Percentiles rank a stretch among this genome's conserved stretches.
phyloP scores from a whole-genome alignment of 2,797 vertebrate genomes.

The Sebastes steindachneri region DNA sequence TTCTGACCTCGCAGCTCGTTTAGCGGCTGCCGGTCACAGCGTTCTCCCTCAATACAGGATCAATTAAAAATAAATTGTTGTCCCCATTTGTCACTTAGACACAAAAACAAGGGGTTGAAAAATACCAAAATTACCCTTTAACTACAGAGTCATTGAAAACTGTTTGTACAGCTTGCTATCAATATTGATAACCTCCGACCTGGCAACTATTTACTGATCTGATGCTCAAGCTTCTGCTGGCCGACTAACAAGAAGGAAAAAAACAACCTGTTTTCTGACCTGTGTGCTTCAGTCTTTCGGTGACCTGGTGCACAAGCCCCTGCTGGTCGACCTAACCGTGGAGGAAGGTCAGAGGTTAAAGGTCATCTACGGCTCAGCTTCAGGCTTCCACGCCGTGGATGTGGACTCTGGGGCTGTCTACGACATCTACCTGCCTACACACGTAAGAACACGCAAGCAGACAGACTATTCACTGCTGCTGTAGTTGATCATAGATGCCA shows the following conservation, averaged over 20 bases:
- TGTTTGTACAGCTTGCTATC: neutral
- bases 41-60: no score
- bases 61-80: no score
- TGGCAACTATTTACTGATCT: conserved; percentile 1
- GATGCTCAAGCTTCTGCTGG: neutral
- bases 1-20: no score
- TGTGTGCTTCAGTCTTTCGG: conserved; percentile 87
- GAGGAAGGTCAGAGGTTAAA: conserved; percentile 94
- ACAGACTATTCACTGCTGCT: neutral
- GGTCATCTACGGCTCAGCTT: conserved; percentile 92
- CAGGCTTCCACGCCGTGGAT: conserved; percentile 92
- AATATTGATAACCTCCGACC: neutral
- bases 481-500: neutral
- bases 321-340: conserved; percentile 93
- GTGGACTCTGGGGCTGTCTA: conserved; percentile 94
- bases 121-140: no score
- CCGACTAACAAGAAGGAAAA: neutral
- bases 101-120: no score
- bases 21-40: no score
- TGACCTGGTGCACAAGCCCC: conserved; percentile 91
- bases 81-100: no score
- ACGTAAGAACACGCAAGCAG: conserved; percentile 71
- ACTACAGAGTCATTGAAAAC: neutral
- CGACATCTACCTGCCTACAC: conserved; percentile 90
- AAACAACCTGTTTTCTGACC: conserved; percentile 1